Evolutionary conservation across 2,113 vertebrate genomes (phyloP), one percentile per base, ranked within the genome.

Genomic region (Lycaon pictus): DNA sequence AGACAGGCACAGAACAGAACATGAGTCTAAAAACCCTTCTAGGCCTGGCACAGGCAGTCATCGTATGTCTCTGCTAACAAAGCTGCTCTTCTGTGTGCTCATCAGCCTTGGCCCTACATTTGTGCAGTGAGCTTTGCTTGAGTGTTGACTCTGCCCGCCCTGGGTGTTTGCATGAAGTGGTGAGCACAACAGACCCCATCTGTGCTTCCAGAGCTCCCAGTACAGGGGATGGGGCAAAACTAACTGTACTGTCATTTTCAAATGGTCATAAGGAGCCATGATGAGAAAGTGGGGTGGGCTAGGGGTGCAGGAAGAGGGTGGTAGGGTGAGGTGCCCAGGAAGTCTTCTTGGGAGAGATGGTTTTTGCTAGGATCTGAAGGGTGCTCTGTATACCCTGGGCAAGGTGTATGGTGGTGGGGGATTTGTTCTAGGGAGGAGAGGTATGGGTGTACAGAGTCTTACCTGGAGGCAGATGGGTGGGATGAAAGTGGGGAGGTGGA

Each of bases 51-150:
- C 35, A 13, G 13, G n/a, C 10, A 17, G 10, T 27, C 0, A 5
- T n/a, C 17, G 43, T 76, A 4, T 7, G 11, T 37, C 60, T 53
- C 51, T 11, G 72, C 7, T 5, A n/a, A 16, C 1, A 8, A 29
- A 37, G 85, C 60, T 63, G 48, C 20, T 37, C 10, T 53, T 77
- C 27, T 0, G 0, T 35, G 53, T 15, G 9, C 58, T 48, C 32
- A 8, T n/a, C 60, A 25, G 63, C 5, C 48, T 16, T 0, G 1
- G 72, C 23, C 35, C 74, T 67, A 37, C 27, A 5, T 10, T 62
- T 0, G 1, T 13, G 27, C 0, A 0, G 56, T 10, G 29, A 53
- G 3, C 5, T 1, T 13, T 11, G 25, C 11, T 9, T 23, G 11
- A 84, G 37, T 10, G 20, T 65, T 2, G 13, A 22, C 17, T 51